Evolutionary conservation across 1,140 invertebrate species (phyloP), one percentile per base, ranked within the genome.

Genomic region (Gryllus bimaculatus): DNA sequence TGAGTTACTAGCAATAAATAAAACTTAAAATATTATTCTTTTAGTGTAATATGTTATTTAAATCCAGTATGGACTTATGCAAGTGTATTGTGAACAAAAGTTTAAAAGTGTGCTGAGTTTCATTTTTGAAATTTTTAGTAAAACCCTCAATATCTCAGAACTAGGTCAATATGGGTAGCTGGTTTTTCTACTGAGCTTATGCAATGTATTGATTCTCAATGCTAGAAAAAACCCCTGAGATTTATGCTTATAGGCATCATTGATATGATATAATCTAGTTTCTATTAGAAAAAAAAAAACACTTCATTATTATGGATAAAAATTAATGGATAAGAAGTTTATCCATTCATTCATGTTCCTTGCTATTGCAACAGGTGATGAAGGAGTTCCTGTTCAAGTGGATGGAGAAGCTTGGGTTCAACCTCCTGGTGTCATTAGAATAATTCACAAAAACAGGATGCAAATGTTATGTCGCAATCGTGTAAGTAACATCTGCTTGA

Each of bases 361-460:
- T 47, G 13, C 8, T 48, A 8, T 76, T 76, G 8, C 15, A 18
- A 18, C 81, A 87, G 88, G 92, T 20, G 92, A 94, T 74, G 94
- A 96, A 87, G 93, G 93, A 79, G 94, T 97, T 54, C 95, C 95
- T 18, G 93, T 92, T 81, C 95, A 98, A 87, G 97, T 98, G 21
- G 97, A 99, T 86, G 97, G 97, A 0, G 97, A 99, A 87, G 96
- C 97, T 12, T 99, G 97, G 97, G 89, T 98, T n/a, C 97, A 99
- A 86, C 95, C 95, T 1, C 96, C 97, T 0, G 97, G 97, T 48
- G 95, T 96, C 83, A 96, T 99, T 82, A 90, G 95, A 74, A 98
- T 99, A 79, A 92, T 97, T 82, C 97, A 98, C 85, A 98, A 98
- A 87, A 99, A 98, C 87, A 89, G 96, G 80, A 96, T 97, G 84